Conservation (phyloP, 1,140 invertebrate genomes). For the Polypedilum pembai region DNA sequence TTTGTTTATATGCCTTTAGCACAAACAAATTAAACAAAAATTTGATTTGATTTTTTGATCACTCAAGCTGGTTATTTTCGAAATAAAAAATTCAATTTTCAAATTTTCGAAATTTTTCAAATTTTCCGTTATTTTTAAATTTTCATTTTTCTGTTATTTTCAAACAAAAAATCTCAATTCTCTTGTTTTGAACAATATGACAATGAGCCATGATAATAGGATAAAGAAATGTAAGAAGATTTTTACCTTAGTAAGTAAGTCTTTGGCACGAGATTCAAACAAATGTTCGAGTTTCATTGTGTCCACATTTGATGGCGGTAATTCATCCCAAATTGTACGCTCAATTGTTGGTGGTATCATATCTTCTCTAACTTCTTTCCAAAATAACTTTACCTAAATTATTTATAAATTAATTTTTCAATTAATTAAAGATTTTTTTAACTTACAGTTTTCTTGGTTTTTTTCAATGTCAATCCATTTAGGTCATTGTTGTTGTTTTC, state of each 20-base stretch:
- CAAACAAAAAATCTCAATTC: too few relatives aligned
- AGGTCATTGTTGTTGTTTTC: conserved; percentile 37
- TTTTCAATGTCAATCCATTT: conserved; percentile 51
- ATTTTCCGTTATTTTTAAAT: too few relatives aligned
- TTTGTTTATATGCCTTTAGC: too few relatives aligned
- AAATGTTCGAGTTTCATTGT: conserved; percentile 91
- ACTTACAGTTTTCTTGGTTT: conserved; percentile 86
- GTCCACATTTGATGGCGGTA: conserved; percentile 77
- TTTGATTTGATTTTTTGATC: too few relatives aligned
- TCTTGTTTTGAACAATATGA: too few relatives aligned
- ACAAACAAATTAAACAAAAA: too few relatives aligned
- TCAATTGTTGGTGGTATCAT: conserved; percentile 58
- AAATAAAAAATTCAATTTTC: too few relatives aligned
- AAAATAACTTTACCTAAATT: conserved; percentile 81
- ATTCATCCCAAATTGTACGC: conserved; percentile 91
- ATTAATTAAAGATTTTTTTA: neutral
- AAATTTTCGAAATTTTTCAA: too few relatives aligned
- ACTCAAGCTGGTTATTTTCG: too few relatives aligned
- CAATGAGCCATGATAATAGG: too few relatives aligned
- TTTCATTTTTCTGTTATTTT: too few relatives aligned
- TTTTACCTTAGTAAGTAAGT: conserved; percentile 83
- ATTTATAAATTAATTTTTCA: neutral
- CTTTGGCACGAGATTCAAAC: conserved; percentile 94
- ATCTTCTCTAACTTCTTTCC: conserved; percentile 90
- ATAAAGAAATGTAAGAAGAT: too few relatives aligned